Base-by-base conservation (phyloP, 1,140 invertebrate genomes). In the Drosophila teissieri region DNA sequence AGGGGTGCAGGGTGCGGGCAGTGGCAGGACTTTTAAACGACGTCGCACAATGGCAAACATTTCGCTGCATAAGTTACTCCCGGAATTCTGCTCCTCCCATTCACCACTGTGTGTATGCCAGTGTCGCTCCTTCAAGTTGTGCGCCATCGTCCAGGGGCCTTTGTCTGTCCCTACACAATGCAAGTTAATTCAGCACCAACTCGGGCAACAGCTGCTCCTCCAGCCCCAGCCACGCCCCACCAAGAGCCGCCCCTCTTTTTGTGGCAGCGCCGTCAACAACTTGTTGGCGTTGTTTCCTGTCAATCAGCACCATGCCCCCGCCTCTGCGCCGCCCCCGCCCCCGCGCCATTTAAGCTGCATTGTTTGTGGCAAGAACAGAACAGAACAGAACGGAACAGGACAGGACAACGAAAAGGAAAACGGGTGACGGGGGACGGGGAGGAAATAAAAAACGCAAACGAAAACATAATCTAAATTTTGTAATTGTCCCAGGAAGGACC, bases 41-140 rank as follows among this genome's bases (percentile, higher is more conserved):
- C 54, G 49, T 45, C 53, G 19, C 60, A 80, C 78, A 80, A 74
- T 64, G 51, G 40, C 44, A 45, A 80, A 69, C 63, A 78, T 73
- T 78, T 64, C 49, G 69, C 73, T 78, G 82, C 82, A 81, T 86
- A 81, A 81, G 78, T 65, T 39, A 39, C n/a, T 40, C 52, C 22
- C 22, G 11, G 24, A 31, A 11, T 11, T 10, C 2, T 1, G 24
- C 14, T 2, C 14, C 46, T 15, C 24, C 24, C 4, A 31, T 49
- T 49, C 46, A 31, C 46, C 46, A 31, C 46, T 11, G 11, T 27
- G 15, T 49, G 15, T 15, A 51, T 34, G 12, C 34, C 27, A 27
- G 17, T 19, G 51, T 27, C 27, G 34, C 14, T 45, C 54, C 22
- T 14, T n/a, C 44, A 67, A 40, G 60, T 51, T 67, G 40, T 49